Evolutionary conservation across 2,113 vertebrate genomes (phyloP).

Genomic region (Aphelocoma coerulescens): DNA sequence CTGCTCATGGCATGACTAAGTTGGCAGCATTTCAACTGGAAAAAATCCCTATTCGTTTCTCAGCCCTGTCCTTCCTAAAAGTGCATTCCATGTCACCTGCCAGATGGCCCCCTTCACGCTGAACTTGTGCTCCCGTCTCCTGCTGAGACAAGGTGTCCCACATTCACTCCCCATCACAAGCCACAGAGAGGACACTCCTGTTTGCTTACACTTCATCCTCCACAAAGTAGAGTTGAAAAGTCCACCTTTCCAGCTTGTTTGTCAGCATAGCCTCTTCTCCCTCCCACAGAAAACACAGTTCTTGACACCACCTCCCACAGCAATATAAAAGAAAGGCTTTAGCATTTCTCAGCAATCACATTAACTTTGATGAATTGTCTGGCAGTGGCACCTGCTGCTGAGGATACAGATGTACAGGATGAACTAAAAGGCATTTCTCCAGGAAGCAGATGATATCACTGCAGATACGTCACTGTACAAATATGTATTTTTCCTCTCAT

Average conservation of each 20-base stretch:
- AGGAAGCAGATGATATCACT: background rate
- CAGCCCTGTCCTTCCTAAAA: background rate
- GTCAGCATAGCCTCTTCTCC: background rate
- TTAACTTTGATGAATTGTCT: slow-evolving; percentile 35
- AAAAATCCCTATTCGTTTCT: background rate
- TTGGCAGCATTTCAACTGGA: slow-evolving; percentile 6
- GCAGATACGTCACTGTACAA: background rate
- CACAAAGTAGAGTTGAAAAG: background rate
- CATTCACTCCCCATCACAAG: background rate
- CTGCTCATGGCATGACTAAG: background rate
- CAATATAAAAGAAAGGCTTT: background rate
- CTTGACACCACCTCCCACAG: background rate
- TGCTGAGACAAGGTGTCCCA: background rate
- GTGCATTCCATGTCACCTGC: background rate
- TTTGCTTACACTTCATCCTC: background rate
- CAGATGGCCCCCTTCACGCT: background rate
- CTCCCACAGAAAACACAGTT: background rate
- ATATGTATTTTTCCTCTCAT: background rate
- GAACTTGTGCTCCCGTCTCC: background rate
- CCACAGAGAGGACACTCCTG: background rate
- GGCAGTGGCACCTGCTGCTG: slow-evolving; percentile 63
- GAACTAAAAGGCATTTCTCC: slow-evolving; percentile 19
- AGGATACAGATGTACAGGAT: slow-evolving; percentile 43
- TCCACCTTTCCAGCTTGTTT: background rate
- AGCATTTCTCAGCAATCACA: background rate